phyloP scores from a whole-genome alignment of 1,140 invertebrate species.

The Drosophila persimilis region DNA sequence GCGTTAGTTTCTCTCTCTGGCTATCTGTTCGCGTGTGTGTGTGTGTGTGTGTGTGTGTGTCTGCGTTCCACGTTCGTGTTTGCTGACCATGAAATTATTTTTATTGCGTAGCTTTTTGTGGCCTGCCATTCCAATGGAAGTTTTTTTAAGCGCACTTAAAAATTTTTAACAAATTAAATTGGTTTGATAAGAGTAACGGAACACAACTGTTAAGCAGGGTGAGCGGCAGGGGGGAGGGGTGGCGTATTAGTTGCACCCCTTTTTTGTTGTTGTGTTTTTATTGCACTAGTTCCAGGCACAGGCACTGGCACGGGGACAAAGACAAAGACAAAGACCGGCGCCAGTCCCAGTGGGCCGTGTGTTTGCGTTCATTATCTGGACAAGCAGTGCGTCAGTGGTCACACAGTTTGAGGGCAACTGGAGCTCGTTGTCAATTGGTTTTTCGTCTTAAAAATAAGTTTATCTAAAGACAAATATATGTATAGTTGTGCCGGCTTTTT shows the following conservation, averaged over 20 bases:
- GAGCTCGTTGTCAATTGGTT: constrained; percentile 13
- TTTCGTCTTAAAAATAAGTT: constrained; percentile 16
- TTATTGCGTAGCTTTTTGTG: constrained; percentile 58
- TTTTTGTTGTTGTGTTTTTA: constrained; percentile 5
- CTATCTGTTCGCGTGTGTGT: constrained; percentile 9
- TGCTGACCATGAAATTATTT: constrained; percentile 72
- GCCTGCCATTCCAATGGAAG: constrained; percentile 7
- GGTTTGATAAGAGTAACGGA: constrained; percentile 39
- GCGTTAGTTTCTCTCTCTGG: constrained; percentile 46
- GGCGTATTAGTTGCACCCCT: constrained; percentile 13
- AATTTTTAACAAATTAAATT: constrained; percentile 62
- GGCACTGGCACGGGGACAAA: constrained; percentile 24
- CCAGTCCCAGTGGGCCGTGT: constrained; percentile 50
- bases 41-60: background rate
- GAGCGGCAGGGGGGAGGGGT: too few relatives aligned
- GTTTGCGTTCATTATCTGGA: constrained; percentile 65
- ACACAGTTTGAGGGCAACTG: constrained; percentile 34
- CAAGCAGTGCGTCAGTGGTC: constrained; percentile 13
- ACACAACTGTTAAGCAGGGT: background rate
- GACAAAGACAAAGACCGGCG: constrained; percentile 51
- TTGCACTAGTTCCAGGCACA: constrained; percentile 18
- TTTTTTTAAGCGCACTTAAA: constrained; percentile 30
- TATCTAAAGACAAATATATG: background rate
- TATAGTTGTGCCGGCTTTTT: background rate
- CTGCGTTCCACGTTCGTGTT: constrained; percentile 24